phyloP scores from a whole-genome alignment of 2,888 invertebrate species.

The Norana najaformis region DNA sequence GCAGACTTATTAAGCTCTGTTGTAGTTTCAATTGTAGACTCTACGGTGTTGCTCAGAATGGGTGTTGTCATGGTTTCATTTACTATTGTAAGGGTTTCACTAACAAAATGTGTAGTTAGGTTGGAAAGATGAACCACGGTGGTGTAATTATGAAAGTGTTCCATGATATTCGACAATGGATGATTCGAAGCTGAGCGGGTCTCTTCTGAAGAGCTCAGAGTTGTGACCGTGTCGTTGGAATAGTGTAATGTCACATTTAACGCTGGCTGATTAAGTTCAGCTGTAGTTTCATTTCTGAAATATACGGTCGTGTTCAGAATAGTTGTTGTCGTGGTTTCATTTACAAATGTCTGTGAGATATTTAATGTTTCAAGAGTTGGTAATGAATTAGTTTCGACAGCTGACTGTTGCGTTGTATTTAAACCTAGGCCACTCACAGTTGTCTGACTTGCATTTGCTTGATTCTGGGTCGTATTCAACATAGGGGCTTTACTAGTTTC shows the following conservation, averaged over 20 bases:
- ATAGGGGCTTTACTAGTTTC: no score
- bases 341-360: neutral
- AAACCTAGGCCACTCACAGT: neutral
- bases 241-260: neutral
- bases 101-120: neutral
- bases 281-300: neutral
- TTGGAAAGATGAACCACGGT: neutral
- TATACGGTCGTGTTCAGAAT: neutral
- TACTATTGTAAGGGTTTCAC: neutral
- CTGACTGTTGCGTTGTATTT: neutral
- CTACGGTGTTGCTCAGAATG: neutral
- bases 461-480: no score
- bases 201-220: neutral
- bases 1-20: neutral
- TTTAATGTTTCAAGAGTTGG: neutral
- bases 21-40: neutral
- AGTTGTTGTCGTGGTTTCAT: neutral
- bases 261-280: neutral
- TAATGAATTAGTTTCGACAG: neutral
- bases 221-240: neutral
- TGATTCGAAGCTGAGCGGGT: neutral
- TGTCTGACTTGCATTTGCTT: neutral
- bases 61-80: neutral
- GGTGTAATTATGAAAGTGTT: neutral
- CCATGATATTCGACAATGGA: neutral